A percentile compares a stretch with the other conserved stretches of the same genome.
phyloP scores from a whole-genome alignment of 2,113 vertebrate species.

The Micromys minutus region DNA sequence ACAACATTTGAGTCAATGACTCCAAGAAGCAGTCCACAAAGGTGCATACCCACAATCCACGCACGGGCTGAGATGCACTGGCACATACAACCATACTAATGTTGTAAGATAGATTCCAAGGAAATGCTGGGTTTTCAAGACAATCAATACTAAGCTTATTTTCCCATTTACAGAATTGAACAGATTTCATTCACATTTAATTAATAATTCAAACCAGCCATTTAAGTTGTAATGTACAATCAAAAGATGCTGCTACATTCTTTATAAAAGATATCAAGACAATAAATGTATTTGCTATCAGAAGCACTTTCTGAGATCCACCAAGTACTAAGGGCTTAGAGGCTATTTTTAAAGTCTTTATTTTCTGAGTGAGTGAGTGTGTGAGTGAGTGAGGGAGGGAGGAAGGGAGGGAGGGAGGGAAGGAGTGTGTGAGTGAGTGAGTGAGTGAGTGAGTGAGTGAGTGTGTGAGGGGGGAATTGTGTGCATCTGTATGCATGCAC shows the following conservation, averaged over 20 bases:
- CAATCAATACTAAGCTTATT: conserved; percentile 57
- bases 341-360: background rate
- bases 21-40: conserved; percentile 60
- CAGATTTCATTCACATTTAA: conserved; percentile 70
- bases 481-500: background rate
- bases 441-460: background rate
- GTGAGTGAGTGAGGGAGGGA: no score
- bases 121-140: conserved; percentile 41
- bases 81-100: conserved; percentile 56
- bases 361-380: background rate
- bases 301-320: conserved; percentile 52
- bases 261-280: conserved; percentile 60
- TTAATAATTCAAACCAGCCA: conserved; percentile 64
- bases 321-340: conserved; percentile 16
- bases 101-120: background rate
- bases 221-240: conserved; percentile 44
- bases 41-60: conserved; percentile 53
- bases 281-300: conserved; percentile 46
- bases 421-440: background rate
- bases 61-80: conserved; percentile 49
- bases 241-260: conserved; percentile 52
- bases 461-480: background rate
- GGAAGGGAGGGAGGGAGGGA: no score
- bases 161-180: conserved; percentile 58
- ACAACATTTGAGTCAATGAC: conserved; percentile 47